phyloP scores from a whole-genome alignment of 2,113 vertebrate genomes.

The Channa argus region DNA sequence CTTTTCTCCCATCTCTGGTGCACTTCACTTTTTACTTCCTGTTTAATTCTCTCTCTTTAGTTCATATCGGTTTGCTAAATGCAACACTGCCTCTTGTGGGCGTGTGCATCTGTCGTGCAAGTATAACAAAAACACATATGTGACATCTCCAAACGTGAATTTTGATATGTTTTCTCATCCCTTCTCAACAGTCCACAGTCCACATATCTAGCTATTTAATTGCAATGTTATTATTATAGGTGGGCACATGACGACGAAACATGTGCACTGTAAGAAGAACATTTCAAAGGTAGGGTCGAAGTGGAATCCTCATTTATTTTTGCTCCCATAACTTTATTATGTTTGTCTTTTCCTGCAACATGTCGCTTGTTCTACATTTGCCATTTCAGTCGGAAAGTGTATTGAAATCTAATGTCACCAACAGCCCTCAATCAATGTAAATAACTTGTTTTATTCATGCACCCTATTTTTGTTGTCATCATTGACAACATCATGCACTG shows the following conservation, averaged over 20 bases:
- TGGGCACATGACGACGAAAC: neutral
- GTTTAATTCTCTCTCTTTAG: too few relatives aligned
- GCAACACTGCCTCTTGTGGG: too few relatives aligned
- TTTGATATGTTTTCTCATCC: neutral
- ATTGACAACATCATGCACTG: conserved; percentile 52
- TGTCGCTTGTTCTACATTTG: conserved; percentile 35
- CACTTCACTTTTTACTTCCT: too few relatives aligned
- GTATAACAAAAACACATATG: too few relatives aligned
- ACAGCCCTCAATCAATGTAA: conserved; percentile 60
- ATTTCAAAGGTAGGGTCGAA: neutral
- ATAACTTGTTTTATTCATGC: conserved; percentile 55
- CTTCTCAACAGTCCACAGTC: neutral
- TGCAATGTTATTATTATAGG: conserved; percentile 5
- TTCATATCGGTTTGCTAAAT: too few relatives aligned
- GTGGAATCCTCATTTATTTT: neutral
- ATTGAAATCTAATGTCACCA: conserved; percentile 15
- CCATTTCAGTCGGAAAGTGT: conserved; percentile 35
- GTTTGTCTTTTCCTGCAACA: conserved; percentile 20
- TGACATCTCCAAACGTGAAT: neutral
- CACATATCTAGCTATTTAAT: neutral
- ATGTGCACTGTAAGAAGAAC: neutral
- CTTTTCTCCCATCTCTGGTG: too few relatives aligned
- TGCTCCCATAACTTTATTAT: conserved; percentile 10
- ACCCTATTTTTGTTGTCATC: conserved; percentile 63
- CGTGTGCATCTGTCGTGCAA: too few relatives aligned